Conservation (phyloP, 2,113 vertebrate genomes). For the Coracopsis vasa region DNA sequence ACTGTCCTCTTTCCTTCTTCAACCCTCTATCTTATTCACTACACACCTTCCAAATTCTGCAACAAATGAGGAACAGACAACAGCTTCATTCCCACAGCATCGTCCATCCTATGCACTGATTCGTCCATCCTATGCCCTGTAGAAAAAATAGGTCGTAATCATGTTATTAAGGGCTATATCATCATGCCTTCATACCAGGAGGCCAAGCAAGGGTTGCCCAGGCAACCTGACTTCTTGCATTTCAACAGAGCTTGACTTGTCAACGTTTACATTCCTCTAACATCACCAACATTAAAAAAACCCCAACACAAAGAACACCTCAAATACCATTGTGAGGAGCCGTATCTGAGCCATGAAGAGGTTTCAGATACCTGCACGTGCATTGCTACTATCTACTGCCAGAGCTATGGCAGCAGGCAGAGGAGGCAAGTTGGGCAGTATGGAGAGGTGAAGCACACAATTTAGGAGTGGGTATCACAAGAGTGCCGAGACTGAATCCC, state of each 20-base stretch:
- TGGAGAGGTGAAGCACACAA: neutral
- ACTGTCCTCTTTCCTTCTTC: constrained; percentile 1
- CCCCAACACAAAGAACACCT: neutral
- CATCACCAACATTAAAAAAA: neutral
- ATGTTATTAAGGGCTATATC: constrained; percentile 46
- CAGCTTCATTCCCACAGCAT: constrained; percentile 65
- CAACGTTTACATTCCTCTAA: neutral
- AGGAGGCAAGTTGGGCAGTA: neutral
- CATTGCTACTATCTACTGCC: neutral
- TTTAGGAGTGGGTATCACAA: neutral
- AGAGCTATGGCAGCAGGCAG: neutral
- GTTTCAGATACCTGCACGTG: neutral
- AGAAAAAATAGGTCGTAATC: constrained; percentile 60
- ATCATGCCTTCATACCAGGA: constrained; percentile 29
- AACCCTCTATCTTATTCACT: constrained; percentile 46
- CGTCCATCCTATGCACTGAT: constrained; percentile 64
- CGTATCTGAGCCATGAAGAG: neutral
- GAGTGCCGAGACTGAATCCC: neutral
- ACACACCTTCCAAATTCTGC: constrained; percentile 72
- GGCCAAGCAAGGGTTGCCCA: constrained; percentile 50
- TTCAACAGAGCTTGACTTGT: neutral
- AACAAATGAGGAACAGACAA: constrained; percentile 72
- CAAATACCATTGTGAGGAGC: neutral
- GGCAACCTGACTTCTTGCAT: constrained; percentile 47
- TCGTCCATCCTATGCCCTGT: constrained; percentile 64